Evolutionary conservation across 2,113 vertebrate species (phyloP).

Genomic region (Brienomyrus longianalis): DNA sequence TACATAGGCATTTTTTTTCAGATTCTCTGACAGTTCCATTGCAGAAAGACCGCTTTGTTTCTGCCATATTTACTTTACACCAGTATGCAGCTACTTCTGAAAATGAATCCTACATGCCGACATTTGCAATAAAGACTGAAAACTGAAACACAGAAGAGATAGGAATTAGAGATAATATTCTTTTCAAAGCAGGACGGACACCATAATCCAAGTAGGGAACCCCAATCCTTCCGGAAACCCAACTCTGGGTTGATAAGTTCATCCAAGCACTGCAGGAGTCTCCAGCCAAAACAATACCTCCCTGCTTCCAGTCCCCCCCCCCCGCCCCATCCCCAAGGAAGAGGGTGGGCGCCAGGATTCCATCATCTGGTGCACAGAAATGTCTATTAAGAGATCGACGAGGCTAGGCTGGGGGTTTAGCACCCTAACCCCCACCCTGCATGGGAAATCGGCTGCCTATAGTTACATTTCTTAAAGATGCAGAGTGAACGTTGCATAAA

Average conservation of each 20-base stretch:
- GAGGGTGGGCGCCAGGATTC: slow-evolving; percentile 14
- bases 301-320: background rate
- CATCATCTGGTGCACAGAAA: slow-evolving; percentile 23
- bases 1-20: background rate
- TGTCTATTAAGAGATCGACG: background rate
- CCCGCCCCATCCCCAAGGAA: background rate
- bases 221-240: background rate
- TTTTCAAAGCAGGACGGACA: background rate
- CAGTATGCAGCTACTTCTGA: background rate
- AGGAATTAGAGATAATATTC: background rate
- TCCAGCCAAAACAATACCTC: background rate
- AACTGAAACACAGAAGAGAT: background rate
- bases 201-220: background rate
- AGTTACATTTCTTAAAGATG: background rate
- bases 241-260: background rate
- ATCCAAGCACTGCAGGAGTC: background rate
- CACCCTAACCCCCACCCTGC: background rate
- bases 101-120: background rate
- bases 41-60: background rate
- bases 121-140: background rate
- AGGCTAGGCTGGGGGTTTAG: background rate
- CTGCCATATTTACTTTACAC: background rate
- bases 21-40: background rate
- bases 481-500: background rate
- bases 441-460: background rate